Conservation (phyloP, 37 sponge, comb jelly and placozoan species). For the Spongilla lacustris region DNA sequence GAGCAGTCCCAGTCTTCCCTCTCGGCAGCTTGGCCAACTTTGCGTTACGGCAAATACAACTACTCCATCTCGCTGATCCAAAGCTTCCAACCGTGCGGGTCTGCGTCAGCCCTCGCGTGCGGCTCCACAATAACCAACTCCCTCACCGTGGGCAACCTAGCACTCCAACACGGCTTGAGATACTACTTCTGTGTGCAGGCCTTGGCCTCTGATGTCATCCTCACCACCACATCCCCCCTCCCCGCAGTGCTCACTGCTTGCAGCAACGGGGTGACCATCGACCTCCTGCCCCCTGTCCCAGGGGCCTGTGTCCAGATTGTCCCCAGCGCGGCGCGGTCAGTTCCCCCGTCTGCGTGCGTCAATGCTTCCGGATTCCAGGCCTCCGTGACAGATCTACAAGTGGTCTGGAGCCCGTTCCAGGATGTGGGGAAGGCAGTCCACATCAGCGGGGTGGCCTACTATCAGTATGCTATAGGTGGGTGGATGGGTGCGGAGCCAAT, state of each 20-base stretch:
- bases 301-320: slow-evolving; percentile 56
- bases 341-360: neutral
- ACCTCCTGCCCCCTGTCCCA: slow-evolving; percentile 55
- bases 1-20: slow-evolving; percentile 18
- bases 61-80: slow-evolving; percentile 61
- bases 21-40: slow-evolving; percentile 65
- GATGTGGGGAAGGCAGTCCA: slow-evolving; percentile 52
- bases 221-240: slow-evolving; percentile 8
- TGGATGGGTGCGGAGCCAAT: too few species aligned
- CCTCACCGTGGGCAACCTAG: slow-evolving; percentile 30
- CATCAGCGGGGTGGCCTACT: slow-evolving; percentile 51
- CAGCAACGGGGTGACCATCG: slow-evolving; percentile 71
- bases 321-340: neutral
- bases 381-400: slow-evolving; percentile 50
- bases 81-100: slow-evolving; percentile 30
- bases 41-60: slow-evolving; percentile 51
- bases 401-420: slow-evolving; percentile 63
- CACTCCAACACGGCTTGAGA: slow-evolving; percentile 36
- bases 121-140: slow-evolving; percentile 54
- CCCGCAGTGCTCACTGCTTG: slow-evolving; percentile 38
- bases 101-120: slow-evolving; percentile 45
- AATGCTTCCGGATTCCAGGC: slow-evolving; percentile 44
- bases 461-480: slow-evolving; percentile 78
- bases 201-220: slow-evolving; percentile 18
- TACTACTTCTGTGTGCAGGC: slow-evolving; percentile 76